Evolutionary conservation across 2,797 vertebrate species (phyloP).

Genomic region (Trichosurus vulpecula): DNA sequence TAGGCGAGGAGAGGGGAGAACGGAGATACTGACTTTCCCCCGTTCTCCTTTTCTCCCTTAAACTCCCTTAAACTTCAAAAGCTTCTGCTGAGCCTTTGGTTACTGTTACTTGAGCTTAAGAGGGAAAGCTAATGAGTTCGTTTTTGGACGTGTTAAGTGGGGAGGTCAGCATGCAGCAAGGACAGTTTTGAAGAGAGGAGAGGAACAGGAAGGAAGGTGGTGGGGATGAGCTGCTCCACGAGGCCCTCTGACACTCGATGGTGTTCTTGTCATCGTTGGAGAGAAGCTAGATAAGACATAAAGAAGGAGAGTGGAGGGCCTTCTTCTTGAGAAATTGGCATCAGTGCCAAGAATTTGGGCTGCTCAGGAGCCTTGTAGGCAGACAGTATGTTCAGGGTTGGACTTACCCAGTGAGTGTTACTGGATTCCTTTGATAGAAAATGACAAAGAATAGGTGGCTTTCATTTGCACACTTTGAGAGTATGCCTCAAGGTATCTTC

Average conservation of each 20-base stretch:
- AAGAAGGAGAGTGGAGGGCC: neutral
- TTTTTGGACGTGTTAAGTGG: too few species aligned
- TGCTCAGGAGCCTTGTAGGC: neutral
- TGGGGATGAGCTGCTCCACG: neutral
- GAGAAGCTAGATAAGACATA: neutral
- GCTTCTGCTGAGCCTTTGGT: neutral
- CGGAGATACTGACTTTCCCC: too few species aligned
- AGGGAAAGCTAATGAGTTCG: neutral
- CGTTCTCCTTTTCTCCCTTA: neutral
- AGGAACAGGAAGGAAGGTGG: neutral
- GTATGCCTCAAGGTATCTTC: too few species aligned
- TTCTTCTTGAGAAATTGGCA: neutral
- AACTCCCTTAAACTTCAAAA: neutral
- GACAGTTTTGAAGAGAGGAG: too few species aligned
- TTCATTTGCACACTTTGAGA: neutral
- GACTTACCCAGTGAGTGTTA: neutral
- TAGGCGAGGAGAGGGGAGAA: neutral
- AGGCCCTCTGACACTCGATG: neutral
- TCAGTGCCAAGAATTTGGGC: too few species aligned
- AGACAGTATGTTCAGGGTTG: too few species aligned
- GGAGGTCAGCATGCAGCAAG: too few species aligned
- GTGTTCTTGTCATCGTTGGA: neutral
- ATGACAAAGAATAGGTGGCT: neutral
- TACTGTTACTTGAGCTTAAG: neutral
- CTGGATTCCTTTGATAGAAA: neutral